Percentiles rank a stretch among this genome's conserved stretches.
Evolutionary conservation across 2,888 invertebrate genomes (phyloP).

Genomic region (Agrotis clavis): DNA sequence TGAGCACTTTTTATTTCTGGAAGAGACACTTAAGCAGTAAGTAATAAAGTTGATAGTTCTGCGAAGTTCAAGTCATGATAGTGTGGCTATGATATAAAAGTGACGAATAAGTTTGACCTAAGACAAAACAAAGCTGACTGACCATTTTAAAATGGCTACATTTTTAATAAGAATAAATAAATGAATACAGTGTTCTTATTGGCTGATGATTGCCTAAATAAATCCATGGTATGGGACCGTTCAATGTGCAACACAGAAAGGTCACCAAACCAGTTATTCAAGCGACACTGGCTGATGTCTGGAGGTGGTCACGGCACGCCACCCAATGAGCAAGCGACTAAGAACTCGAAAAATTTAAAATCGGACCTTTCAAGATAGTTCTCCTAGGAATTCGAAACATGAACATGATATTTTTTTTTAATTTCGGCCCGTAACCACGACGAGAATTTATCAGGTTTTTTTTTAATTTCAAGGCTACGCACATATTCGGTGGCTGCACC

Average conservation of each 20-base stretch:
- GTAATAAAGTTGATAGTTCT: constrained; percentile 13
- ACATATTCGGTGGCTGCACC: constrained; percentile 18
- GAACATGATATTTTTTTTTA: background rate
- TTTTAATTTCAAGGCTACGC: constrained; percentile 25
- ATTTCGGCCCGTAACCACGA: background rate
- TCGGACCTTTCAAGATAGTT: constrained; percentile 3
- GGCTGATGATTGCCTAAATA: constrained; percentile 67
- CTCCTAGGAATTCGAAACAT: constrained; percentile 25
- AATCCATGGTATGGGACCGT: constrained; percentile 72
- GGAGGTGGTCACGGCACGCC: constrained; percentile 61
- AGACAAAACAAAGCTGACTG: constrained; percentile 2
- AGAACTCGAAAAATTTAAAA: constrained; percentile 29
- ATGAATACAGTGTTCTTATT: constrained; percentile 38
- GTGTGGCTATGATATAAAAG: constrained; percentile 5
- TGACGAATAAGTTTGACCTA: constrained; percentile 6
- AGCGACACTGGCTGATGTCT: constrained; percentile 77
- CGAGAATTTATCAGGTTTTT: background rate
- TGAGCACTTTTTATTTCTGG: constrained; percentile 25
- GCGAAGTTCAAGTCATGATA: constrained; percentile 20
- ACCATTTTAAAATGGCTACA: background rate
- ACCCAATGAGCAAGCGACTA: constrained; percentile 59
- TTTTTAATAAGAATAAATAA: constrained; percentile 38
- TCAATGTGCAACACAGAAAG: constrained; percentile 82
- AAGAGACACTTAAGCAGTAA: background rate
- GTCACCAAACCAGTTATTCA: constrained; percentile 88